phyloP scores from a whole-genome alignment of 1,140 invertebrate species.

The Phocides pigmalion region DNA sequence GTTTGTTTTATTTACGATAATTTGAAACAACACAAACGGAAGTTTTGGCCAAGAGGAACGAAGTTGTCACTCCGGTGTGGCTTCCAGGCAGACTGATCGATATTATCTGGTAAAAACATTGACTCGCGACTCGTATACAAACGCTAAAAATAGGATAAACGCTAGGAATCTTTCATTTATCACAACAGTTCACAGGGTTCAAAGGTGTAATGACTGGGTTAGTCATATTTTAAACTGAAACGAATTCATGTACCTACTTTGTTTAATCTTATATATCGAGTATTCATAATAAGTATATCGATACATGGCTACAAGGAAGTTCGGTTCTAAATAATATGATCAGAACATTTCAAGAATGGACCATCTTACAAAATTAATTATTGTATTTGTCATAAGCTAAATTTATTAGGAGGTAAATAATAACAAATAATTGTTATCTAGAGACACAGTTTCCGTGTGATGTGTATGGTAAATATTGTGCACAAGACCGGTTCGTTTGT shows the following conservation, averaged over 20 bases:
- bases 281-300: neutral
- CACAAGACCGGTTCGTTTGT: neutral
- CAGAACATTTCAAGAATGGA: neutral
- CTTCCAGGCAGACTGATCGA: slow-evolving; percentile 14
- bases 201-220: neutral
- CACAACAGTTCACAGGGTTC: neutral
- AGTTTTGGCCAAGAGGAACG: neutral
- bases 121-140: slow-evolving; percentile 5
- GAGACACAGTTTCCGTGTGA: neutral
- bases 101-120: slow-evolving; percentile 20
- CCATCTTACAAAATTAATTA: neutral
- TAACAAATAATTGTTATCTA: neutral
- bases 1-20: slow-evolving; percentile 12
- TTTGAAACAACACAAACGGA: neutral
- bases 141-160: slow-evolving; percentile 17
- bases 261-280: neutral
- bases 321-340: neutral
- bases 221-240: neutral
- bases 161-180: neutral
- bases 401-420: neutral
- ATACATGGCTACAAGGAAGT: neutral
- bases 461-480: neutral
- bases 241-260: too few relatives aligned
- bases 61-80: neutral
- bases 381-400: neutral